These are phyloP conservation scores for Nebria brevicollis DNA, from an alignment of 2,888 invertebrate genomes.

Conservation along the genomic window DNA sequence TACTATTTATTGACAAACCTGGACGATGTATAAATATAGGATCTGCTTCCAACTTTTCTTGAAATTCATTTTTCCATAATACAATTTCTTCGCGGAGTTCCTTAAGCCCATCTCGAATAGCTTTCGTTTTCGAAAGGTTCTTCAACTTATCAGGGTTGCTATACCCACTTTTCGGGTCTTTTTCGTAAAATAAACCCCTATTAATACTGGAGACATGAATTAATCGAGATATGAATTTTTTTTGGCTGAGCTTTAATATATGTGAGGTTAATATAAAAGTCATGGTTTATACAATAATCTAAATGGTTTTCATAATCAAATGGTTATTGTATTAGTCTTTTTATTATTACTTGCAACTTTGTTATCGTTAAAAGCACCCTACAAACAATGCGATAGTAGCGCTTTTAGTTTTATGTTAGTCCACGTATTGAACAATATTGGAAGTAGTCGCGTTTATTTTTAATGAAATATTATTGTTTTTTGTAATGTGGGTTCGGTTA, in stretches of 20 bases:
- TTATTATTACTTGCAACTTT: neutral
- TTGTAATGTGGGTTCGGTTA: neutral
- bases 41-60: constrained; percentile 72
- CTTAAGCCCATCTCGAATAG: constrained; percentile 72
- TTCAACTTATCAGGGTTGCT: constrained; percentile 57
- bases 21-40: constrained; percentile 66
- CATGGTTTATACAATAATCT: neutral
- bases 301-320: neutral
- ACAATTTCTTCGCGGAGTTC: constrained; percentile 74
- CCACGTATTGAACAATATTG: neutral
- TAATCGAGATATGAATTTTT: constrained; percentile 11
- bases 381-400: neutral
- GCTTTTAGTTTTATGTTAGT: neutral
- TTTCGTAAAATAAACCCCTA: constrained; percentile 66
- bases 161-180: constrained; percentile 71
- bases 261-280: neutral
- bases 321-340: neutral
- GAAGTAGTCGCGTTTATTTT: neutral
- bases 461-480: neutral
- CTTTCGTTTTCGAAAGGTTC: constrained; percentile 64
- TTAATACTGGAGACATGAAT: constrained; percentile 8
- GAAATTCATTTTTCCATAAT: constrained; percentile 74
- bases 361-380: neutral
- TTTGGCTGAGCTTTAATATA: neutral
- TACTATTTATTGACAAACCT: constrained; percentile 58